These are phyloP conservation scores for Etheostoma cragini DNA, from an alignment of 2,113 vertebrate species.

Conservation along the genomic window DNA sequence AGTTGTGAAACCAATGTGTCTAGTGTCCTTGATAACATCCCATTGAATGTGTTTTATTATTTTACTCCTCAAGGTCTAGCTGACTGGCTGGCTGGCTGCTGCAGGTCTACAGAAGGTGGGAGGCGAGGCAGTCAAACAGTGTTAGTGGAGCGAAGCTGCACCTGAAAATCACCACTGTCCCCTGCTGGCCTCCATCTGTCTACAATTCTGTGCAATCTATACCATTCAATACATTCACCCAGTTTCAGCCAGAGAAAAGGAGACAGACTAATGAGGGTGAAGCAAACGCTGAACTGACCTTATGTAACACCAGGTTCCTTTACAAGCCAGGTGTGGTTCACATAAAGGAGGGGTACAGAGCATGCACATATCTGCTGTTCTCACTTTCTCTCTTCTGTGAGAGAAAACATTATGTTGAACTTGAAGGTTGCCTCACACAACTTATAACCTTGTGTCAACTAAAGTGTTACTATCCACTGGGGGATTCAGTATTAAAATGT, in stretches of 20 bases:
- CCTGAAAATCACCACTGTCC: conserved; percentile 79
- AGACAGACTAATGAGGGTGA: conserved; percentile 32
- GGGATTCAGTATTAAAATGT: neutral
- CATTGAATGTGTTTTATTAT: conserved; percentile 13
- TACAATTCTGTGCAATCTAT: conserved; percentile 4
- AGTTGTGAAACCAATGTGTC: conserved; percentile 7
- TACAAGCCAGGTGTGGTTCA: conserved; percentile 39
- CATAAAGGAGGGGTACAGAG: neutral
- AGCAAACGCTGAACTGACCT: conserved; percentile 27
- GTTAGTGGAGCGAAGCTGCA: conserved; percentile 23
- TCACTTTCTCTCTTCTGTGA: neutral
- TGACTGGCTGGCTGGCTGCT: conserved; percentile 2
- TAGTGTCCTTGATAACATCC: neutral
- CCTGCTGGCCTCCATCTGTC: conserved; percentile 72
- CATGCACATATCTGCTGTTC: neutral
- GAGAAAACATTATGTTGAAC: neutral
- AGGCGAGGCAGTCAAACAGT: conserved; percentile 1
- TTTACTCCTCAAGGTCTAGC: conserved; percentile 37
- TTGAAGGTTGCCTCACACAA: neutral
- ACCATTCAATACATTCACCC: neutral
- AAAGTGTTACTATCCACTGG: neutral
- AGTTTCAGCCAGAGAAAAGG: conserved; percentile 2
- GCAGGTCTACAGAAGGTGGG: neutral
- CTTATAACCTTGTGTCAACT: neutral
- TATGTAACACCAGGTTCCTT: conserved; percentile 13